phyloP scores from a whole-genome alignment of 2,888 invertebrate species.

The Caenorhabditis angaria region DNA sequence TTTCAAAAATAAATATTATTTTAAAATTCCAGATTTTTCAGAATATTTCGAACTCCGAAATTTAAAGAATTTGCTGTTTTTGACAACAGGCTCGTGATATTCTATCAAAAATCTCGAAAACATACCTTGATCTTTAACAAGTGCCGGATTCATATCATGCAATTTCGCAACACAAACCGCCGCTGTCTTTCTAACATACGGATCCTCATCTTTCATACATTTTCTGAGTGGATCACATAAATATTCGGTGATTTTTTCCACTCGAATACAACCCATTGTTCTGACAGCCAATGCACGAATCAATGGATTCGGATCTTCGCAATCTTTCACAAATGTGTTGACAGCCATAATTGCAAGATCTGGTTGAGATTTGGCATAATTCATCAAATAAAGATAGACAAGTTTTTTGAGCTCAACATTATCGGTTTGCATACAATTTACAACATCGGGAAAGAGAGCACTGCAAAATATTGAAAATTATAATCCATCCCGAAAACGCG shows the following conservation, averaged over 20 bases:
- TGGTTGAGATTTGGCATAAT: constrained; percentile 99
- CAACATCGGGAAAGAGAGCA: constrained; percentile 97
- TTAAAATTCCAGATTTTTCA: neutral
- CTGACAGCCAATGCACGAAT: constrained; percentile 96
- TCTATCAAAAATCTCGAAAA: neutral
- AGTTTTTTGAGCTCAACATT: constrained; percentile 97
- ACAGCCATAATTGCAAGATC: constrained; percentile 99
- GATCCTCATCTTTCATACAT: constrained; percentile 86
- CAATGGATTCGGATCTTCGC: constrained; percentile 98
- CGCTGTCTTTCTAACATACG: constrained; percentile 96
- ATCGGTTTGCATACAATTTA: constrained; percentile 99
- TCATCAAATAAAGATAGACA: constrained; percentile 98
- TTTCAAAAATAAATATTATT: no score
- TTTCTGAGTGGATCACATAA: constrained; percentile 94
- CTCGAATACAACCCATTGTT: constrained; percentile 99
- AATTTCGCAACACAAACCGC: constrained; percentile 99
- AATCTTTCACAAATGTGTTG: constrained; percentile 99
- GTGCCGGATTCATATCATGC: constrained; percentile 87
- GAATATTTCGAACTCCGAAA: no score
- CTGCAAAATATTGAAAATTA: no score
- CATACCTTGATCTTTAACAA: constrained; percentile 80
- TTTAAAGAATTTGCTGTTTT: constrained; percentile 3
- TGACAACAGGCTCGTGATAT: neutral
- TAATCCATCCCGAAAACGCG: no score
- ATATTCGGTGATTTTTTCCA: constrained; percentile 99